Evolutionary conservation across 2,888 invertebrate species (phyloP).

Genomic region (Ochropacha duplaris): DNA sequence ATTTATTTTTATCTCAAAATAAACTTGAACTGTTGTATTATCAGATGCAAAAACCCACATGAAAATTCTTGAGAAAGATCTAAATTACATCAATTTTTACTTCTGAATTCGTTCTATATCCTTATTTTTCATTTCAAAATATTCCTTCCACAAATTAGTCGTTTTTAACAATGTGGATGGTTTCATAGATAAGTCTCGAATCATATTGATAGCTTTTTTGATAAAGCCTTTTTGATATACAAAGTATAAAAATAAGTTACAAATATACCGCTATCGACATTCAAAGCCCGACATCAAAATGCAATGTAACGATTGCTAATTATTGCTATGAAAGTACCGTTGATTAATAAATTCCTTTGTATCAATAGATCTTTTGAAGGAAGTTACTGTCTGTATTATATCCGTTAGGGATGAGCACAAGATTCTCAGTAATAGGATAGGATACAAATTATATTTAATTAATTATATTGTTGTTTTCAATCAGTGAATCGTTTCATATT

Average conservation of each 20-base stretch:
- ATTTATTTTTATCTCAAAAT: too few species aligned
- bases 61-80: too few species aligned
- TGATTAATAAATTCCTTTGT: constrained; percentile 25
- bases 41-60: too few species aligned
- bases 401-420: constrained; percentile 20
- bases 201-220: background rate
- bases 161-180: too few species aligned
- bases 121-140: too few species aligned
- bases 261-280: constrained; percentile 5
- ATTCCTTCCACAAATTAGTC: too few species aligned
- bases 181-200: too few species aligned
- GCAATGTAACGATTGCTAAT: constrained; percentile 50
- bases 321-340: constrained; percentile 27
- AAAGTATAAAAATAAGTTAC: background rate
- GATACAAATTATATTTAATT: background rate
- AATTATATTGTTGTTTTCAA: too few species aligned
- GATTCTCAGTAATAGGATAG: background rate
- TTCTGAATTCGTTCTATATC: too few species aligned
- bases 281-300: constrained; percentile 25
- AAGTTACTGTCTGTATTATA: constrained; percentile 35
- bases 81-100: too few species aligned
- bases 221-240: background rate
- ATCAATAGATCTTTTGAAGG: constrained; percentile 27
- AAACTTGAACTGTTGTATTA: too few species aligned
- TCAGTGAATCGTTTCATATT: too few species aligned